Evolutionary conservation across 2,113 vertebrate species (phyloP).

Genomic region (Melanocharis versteri): DNA sequence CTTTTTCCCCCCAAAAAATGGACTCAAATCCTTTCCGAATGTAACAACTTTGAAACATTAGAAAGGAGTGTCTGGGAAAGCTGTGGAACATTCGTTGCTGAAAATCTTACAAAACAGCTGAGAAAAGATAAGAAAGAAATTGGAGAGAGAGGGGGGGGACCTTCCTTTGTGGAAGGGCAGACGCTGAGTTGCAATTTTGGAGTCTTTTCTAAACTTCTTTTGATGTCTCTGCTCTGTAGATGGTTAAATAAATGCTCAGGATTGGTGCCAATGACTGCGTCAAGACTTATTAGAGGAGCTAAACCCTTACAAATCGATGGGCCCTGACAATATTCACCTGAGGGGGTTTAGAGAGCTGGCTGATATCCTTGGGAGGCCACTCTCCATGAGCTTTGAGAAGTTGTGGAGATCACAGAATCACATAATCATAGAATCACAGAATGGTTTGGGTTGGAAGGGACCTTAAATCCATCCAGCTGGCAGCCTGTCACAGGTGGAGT

Average conservation of each 20-base stretch:
- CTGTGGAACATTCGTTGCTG: neutral
- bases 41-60: accelerated
- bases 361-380: neutral
- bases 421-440: neutral
- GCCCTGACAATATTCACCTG: neutral
- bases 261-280: neutral
- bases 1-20: accelerated
- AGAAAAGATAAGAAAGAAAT: neutral
- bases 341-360: neutral
- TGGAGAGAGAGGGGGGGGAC: accelerated
- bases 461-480: neutral
- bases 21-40: neutral
- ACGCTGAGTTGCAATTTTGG: neutral
- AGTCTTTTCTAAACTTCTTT: neutral
- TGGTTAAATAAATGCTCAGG: neutral
- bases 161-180: neutral
- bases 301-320: neutral
- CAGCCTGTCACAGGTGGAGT: neutral
- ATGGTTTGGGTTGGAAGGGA: neutral
- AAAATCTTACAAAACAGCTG: neutral
- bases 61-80: neutral
- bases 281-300: neutral
- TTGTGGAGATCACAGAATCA: neutral
- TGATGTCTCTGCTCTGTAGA: neutral
- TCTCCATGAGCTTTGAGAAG: neutral